Conservation (phyloP, 23 tunicate species). For the Oikopleura albicans region DNA sequence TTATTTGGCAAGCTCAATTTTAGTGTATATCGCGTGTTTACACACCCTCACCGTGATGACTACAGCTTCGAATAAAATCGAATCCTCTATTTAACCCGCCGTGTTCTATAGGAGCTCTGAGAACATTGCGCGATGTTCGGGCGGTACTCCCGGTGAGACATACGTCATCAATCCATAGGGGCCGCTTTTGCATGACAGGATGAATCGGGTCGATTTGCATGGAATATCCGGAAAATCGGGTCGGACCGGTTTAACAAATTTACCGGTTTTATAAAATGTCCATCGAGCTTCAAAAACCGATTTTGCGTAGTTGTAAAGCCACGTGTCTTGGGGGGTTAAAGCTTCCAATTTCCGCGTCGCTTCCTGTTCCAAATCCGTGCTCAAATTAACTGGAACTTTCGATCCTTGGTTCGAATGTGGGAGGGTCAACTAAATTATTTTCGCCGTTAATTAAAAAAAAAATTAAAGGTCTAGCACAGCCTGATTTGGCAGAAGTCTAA, state of each 20-base stretch:
- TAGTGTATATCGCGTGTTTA: too few species aligned
- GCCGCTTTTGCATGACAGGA: not conserved
- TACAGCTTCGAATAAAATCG: too few species aligned
- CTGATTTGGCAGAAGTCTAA: too few species aligned
- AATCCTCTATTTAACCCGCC: too few species aligned
- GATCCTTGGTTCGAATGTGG: too few species aligned
- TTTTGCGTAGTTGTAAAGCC: slow-evolving; percentile 10
- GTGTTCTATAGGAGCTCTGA: not conserved
- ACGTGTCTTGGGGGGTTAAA: not conserved
- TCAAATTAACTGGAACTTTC: too few species aligned
- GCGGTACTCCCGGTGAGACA: not conserved
- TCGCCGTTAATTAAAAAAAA: too few species aligned
- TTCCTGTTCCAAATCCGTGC: too few species aligned
- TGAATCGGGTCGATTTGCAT: not conserved
- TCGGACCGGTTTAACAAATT: not conserved
- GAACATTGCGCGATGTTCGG: not conserved
- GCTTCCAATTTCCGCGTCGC: not conserved
- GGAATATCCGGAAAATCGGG: not conserved
- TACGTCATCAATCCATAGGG: not conserved
- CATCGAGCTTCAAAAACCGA: slow-evolving; percentile 9
- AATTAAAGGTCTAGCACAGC: too few species aligned
- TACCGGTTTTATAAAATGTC: not conserved
- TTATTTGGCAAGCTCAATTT: too few species aligned
- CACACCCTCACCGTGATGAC: too few species aligned
- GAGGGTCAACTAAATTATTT: too few species aligned